These are phyloP conservation scores for Adelphocoris suturalis DNA, from an alignment of 2,888 invertebrate genomes.

Conservation along the genomic window DNA sequence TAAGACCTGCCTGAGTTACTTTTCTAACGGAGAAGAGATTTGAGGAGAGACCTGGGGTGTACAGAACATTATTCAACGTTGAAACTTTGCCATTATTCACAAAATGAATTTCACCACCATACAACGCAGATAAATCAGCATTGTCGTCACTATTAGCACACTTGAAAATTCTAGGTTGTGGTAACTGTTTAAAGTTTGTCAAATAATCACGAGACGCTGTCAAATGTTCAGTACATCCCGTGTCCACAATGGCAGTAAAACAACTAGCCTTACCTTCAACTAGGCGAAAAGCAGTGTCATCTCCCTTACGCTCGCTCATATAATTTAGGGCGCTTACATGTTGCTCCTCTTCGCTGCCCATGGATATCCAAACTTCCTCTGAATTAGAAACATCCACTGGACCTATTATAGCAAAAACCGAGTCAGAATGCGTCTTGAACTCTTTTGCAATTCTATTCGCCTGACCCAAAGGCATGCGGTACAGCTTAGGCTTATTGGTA, in stretches of 20 bases:
- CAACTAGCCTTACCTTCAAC: neutral
- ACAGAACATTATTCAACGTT: constrained; percentile 14
- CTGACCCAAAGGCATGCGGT: constrained; percentile 26
- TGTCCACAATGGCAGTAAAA: too few species aligned
- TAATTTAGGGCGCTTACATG: neutral
- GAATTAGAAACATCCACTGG: too few species aligned
- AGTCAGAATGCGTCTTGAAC: constrained; percentile 12
- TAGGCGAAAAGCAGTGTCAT: neutral
- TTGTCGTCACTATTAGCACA: constrained; percentile 4
- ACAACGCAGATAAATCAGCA: neutral
- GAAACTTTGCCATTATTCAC: neutral
- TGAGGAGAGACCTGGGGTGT: neutral
- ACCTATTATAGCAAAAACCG: constrained; percentile 25
- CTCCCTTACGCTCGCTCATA: neutral
- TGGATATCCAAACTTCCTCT: too few species aligned
- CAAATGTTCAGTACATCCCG: constrained; percentile 10
- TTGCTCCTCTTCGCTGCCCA: neutral
- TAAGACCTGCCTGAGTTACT: too few species aligned
- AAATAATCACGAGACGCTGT: neutral
- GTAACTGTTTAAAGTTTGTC: neutral
- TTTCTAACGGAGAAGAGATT: too few species aligned
- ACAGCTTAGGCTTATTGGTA: neutral
- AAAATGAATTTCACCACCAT: constrained; percentile 26
- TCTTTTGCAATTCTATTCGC: neutral
- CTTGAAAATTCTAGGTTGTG: neutral